These are phyloP conservation scores for Meiosimyza decipiens DNA, from an alignment of 2,888 invertebrate species.

Conservation along the genomic window DNA sequence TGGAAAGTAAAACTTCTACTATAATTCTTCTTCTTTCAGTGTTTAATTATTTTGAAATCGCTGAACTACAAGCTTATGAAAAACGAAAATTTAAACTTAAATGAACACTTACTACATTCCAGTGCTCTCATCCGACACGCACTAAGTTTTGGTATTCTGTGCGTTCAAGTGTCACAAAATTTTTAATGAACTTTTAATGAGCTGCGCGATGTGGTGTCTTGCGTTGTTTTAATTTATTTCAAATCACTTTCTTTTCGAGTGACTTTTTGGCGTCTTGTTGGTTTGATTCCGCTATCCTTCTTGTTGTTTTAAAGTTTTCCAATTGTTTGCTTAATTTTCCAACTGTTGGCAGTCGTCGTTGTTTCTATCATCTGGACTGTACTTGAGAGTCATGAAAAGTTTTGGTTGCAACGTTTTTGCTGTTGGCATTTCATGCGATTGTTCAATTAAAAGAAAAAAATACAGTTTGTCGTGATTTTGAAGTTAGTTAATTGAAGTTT, in stretches of 20 bases:
- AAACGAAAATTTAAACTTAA: no score
- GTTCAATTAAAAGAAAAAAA: slow-evolving; percentile 9
- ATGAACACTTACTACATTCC: no score
- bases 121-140: no score
- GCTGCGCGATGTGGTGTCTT: slow-evolving; percentile 32
- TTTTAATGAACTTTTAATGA: slow-evolving; percentile 50
- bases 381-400: neutral
- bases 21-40: no score
- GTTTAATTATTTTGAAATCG: no score
- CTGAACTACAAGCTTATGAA: no score
- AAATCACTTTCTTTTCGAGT: neutral
- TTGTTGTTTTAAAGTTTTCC: slow-evolving; percentile 1
- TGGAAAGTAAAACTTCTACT: no score
- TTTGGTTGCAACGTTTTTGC: no score
- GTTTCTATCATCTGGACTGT: neutral
- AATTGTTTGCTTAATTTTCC: slow-evolving; percentile 13
- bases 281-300: neutral
- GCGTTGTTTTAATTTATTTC: slow-evolving; percentile 15
- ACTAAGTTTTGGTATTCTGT: neutral
- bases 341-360: neutral
- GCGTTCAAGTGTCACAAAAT: slow-evolving; percentile 31
- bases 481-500: neutral
- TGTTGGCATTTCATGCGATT: neutral
- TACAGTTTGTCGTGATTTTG: neutral
- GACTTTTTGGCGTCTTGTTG: neutral